phyloP scores from a whole-genome alignment of 1,140 invertebrate species.

The Diorhabda sublineata region DNA sequence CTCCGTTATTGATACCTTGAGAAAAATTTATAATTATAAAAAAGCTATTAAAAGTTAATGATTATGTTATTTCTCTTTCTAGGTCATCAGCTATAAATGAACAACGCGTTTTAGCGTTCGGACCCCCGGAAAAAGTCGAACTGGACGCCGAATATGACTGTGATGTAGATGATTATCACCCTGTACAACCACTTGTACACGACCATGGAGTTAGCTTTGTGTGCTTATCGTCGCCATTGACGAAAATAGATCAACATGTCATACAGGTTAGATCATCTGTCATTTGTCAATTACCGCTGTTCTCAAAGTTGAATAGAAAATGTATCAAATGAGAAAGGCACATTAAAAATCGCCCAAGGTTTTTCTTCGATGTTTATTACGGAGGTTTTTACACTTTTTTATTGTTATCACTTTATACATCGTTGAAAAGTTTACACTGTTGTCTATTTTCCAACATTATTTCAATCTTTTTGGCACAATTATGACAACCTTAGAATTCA shows the following conservation, averaged over 20 bases:
- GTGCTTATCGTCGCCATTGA: slow-evolving; percentile 59
- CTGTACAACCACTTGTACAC: slow-evolving; percentile 76
- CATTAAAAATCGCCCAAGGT: too few species aligned
- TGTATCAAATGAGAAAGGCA: too few species aligned
- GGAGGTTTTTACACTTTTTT: too few species aligned
- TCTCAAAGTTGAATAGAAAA: too few species aligned
- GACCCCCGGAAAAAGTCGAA: slow-evolving; percentile 42
- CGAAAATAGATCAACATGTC: slow-evolving; percentile 71
- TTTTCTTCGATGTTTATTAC: too few species aligned
- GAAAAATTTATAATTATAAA: not conserved
- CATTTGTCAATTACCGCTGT: too few species aligned
- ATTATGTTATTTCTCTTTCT: slow-evolving; percentile 22
- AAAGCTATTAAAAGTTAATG: not conserved
- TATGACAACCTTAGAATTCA: too few species aligned
- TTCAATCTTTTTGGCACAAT: too few species aligned
- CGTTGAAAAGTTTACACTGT: too few species aligned
- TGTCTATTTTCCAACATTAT: too few species aligned
- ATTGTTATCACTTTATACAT: too few species aligned
- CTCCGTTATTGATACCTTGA: not conserved
- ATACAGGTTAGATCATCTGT: slow-evolving; percentile 58
- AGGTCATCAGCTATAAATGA: slow-evolving; percentile 37
- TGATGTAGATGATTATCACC: slow-evolving; percentile 75
- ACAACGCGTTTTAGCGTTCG: slow-evolving; percentile 40
- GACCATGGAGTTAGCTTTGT: slow-evolving; percentile 87
- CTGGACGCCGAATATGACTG: slow-evolving; percentile 58